Evolutionary conservation across 2,113 vertebrate genomes (phyloP).

Genomic region (Oncorhynchus masou): DNA sequence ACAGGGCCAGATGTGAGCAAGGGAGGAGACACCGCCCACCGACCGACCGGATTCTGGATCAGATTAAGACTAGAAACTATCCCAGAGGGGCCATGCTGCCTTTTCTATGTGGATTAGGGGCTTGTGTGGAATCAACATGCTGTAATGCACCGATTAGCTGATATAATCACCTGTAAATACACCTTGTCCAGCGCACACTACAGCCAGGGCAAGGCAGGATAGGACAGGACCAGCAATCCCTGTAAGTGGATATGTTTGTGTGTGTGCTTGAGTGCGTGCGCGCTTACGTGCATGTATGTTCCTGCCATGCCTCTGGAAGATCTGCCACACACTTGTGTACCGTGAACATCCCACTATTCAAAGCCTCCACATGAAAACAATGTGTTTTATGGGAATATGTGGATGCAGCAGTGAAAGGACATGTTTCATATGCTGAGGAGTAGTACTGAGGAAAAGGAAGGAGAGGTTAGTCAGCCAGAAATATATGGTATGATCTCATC

Average conservation of each 20-base stretch:
- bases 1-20: conserved; percentile 71
- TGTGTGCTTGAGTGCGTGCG: too few relatives aligned
- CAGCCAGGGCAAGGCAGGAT: not conserved
- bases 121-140: conserved; percentile 74
- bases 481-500: not conserved
- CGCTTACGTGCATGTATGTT: too few relatives aligned
- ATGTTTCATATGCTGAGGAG: not conserved
- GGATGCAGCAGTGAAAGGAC: not conserved
- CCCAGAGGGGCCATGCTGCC: conserved; percentile 52
- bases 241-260: too few relatives aligned
- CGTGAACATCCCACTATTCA: not conserved
- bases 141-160: conserved; percentile 85
- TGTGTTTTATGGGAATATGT: not conserved
- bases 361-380: not conserved
- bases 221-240: not conserved
- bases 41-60: conserved; percentile 47
- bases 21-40: conserved; percentile 41
- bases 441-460: conserved; percentile 7
- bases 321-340: not conserved
- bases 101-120: conserved; percentile 62
- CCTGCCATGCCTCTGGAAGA: not conserved
- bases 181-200: conserved; percentile 53
- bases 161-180: conserved; percentile 85
- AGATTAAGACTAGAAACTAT: conserved; percentile 70
- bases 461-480: conserved; percentile 36